phyloP scores from a whole-genome alignment of 2,113 vertebrate genomes.

The Chauna torquata region DNA sequence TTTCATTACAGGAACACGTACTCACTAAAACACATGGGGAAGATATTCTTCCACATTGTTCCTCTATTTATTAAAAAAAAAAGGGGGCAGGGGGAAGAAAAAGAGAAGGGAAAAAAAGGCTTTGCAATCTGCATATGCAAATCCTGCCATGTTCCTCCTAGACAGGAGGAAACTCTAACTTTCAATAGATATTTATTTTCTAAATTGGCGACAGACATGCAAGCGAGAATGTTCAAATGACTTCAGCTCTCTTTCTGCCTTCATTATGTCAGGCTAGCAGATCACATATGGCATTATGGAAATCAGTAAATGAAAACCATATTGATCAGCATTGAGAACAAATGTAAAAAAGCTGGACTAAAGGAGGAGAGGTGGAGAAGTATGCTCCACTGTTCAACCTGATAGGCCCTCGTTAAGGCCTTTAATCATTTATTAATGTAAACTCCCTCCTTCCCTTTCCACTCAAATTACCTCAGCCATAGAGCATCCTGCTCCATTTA shows the following conservation, averaged over 20 bases:
- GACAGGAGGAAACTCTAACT: conserved; percentile 71
- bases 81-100: rapidly evolving
- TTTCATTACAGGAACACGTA: background rate
- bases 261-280: conserved; percentile 78
- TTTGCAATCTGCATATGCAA: conserved; percentile 66
- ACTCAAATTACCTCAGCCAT: conserved; percentile 85
- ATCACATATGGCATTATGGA: conserved; percentile 84
- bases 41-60: background rate
- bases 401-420: conserved; percentile 83
- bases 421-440: conserved; percentile 89
- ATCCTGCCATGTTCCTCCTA: conserved; percentile 55
- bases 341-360: conserved; percentile 81
- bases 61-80: background rate
- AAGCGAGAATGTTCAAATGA: conserved; percentile 75
- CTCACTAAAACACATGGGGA: background rate
- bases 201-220: conserved; percentile 79
- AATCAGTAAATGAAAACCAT: conserved; percentile 88
- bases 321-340: conserved; percentile 84
- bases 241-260: conserved; percentile 79
- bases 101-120: background rate
- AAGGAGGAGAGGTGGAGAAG: conserved; percentile 72
- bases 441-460: conserved; percentile 80
- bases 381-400: conserved; percentile 78
- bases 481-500: conserved; percentile 86
- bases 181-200: conserved; percentile 77